Evolutionary conservation across 2,113 vertebrate genomes (phyloP).

Genomic region (Hemibagrus wyckioides): DNA sequence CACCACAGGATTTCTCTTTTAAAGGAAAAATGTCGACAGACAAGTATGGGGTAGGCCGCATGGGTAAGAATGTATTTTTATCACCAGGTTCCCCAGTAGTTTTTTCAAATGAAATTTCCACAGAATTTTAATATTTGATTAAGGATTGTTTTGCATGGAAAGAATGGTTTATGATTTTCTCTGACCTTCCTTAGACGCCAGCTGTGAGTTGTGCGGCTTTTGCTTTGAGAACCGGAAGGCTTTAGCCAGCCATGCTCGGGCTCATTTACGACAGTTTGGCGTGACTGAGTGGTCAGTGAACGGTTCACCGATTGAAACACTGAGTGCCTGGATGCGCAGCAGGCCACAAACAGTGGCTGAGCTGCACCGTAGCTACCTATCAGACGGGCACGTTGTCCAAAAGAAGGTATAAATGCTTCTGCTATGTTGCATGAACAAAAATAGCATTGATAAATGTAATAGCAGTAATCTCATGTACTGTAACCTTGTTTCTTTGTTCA

Average conservation of each 20-base stretch:
- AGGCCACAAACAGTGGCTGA: slow-evolving; percentile 88
- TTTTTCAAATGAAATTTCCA: neutral
- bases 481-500: neutral
- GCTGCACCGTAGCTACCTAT: slow-evolving; percentile 90
- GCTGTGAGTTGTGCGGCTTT: slow-evolving; percentile 93
- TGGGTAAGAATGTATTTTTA: slow-evolving; percentile 74
- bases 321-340: slow-evolving; percentile 96
- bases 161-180: neutral
- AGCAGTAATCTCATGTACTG: neutral
- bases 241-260: slow-evolving; percentile 90
- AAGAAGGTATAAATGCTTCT: slow-evolving; percentile 80
- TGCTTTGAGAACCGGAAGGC: slow-evolving; percentile 97
- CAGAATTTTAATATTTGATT: neutral
- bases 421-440: neutral
- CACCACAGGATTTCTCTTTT: slow-evolving; percentile 83
- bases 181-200: slow-evolving; percentile 75
- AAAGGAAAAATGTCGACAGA: slow-evolving; percentile 83
- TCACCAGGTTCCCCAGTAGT: neutral
- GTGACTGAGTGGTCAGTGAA: slow-evolving; percentile 98
- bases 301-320: slow-evolving; percentile 95
- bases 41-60: slow-evolving; percentile 75
- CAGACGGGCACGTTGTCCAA: slow-evolving; percentile 80
- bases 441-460: neutral
- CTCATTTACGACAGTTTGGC: slow-evolving; percentile 93
- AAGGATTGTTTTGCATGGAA: neutral